Percentiles rank a stretch among this genome's conserved stretches.
Conservation (phyloP, 1,140 invertebrate genomes). For the Maconellicoccus hirsutus region DNA sequence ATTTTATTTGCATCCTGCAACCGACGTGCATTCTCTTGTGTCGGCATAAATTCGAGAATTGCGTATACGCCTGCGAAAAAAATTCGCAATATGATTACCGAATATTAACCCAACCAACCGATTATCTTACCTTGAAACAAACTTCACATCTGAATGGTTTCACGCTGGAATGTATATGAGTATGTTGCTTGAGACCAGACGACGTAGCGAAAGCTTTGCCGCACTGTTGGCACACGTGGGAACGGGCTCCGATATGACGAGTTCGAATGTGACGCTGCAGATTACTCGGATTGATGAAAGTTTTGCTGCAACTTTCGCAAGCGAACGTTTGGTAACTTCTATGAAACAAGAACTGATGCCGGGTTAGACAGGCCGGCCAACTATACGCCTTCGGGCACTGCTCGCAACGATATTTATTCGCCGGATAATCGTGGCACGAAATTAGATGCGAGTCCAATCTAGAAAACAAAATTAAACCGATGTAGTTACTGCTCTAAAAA, state of each 20-base stretch:
- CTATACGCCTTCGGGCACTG: conserved; percentile 71
- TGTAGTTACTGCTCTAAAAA: no score
- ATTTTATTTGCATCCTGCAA: conserved; percentile 78
- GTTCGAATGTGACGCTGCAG: conserved; percentile 90
- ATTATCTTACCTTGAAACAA: conserved; percentile 53
- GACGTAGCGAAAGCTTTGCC: conserved; percentile 97
- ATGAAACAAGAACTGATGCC: conserved; percentile 69
- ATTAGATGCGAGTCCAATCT: conserved; percentile 74
- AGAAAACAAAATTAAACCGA: conserved; percentile 33
- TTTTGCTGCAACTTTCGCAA: conserved; percentile 89
- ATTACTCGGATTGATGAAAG: conserved; percentile 90
- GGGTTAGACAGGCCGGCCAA: conserved; percentile 65
- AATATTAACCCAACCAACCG: neutral
- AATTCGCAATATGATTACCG: neutral
- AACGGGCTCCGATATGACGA: conserved; percentile 81
- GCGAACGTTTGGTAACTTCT: conserved; percentile 67
- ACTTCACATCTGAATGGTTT: conserved; percentile 97
- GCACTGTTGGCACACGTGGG: conserved; percentile 93
- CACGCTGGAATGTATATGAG: conserved; percentile 95
- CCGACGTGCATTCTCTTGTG: conserved; percentile 97
- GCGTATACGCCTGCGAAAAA: conserved; percentile 77
- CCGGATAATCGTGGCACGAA: conserved; percentile 56
- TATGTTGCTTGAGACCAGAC: conserved; percentile 96
- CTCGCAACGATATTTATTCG: conserved; percentile 69
- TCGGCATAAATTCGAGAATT: conserved; percentile 98